A percentile compares a stretch with the other conserved stretches of the same genome.
phyloP scores from a whole-genome alignment of 2,797 vertebrate genomes.

The Knipowitschia caucasica region DNA sequence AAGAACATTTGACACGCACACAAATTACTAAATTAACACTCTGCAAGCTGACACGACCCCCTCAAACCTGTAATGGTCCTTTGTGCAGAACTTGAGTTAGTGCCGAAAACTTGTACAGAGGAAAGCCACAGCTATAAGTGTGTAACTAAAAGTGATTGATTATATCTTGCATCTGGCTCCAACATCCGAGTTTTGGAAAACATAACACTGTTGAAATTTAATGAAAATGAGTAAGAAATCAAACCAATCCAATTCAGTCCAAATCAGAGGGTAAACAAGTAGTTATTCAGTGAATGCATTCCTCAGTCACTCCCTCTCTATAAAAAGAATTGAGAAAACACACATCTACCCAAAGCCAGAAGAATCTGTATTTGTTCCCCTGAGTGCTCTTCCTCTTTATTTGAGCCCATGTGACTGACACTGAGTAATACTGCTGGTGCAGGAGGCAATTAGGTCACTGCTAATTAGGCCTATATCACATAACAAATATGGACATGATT shows the following conservation, averaged over 20 bases:
- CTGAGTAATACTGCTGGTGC: conserved; percentile 36
- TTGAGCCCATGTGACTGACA: conserved; percentile 41
- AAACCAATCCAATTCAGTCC: conserved; percentile 17
- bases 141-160: not conserved
- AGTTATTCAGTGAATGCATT: conserved; percentile 38
- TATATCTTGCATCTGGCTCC: not conserved
- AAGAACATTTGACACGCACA: conserved; percentile 17
- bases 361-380: conserved; percentile 34
- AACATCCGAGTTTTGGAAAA: conserved; percentile 1
- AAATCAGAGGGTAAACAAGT: conserved; percentile 38
- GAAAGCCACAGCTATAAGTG: not conserved
- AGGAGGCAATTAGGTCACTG: conserved; percentile 52
- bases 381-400: conserved; percentile 30
- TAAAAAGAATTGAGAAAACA: conserved; percentile 39
- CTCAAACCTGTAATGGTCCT: not conserved
- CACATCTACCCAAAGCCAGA: conserved; percentile 23
- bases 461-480: conserved; percentile 23
- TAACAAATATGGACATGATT: conserved; percentile 19
- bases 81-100: conserved; percentile 1
- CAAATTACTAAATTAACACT: conserved; percentile 11
- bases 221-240: conserved; percentile 4
- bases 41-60: conserved; percentile 5
- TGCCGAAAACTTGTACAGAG: not conserved
- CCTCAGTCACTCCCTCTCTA: conserved; percentile 46
- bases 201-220: conserved; percentile 16